These are phyloP conservation scores for Amphipyra tragopoginis DNA, from an alignment of 2,888 invertebrate species.

Conservation along the genomic window DNA sequence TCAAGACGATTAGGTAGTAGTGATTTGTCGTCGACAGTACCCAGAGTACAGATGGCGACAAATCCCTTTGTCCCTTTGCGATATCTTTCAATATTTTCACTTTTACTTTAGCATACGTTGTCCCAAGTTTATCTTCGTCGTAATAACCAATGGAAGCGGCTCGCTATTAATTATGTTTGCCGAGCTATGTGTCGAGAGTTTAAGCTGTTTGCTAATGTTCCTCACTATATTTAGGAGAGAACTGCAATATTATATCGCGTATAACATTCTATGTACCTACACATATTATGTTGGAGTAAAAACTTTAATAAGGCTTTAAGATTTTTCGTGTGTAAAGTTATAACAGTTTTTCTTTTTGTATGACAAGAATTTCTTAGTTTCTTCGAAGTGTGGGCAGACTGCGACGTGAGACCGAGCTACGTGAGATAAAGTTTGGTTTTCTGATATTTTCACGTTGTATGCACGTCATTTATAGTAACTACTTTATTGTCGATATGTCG, in stretches of 20 bases:
- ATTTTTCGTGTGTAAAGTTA: conserved; percentile 29
- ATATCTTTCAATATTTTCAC: conserved; percentile 45
- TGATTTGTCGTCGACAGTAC: conserved; percentile 76
- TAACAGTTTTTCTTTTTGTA: conserved; percentile 16
- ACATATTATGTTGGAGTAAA: conserved; percentile 39
- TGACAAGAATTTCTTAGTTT: conserved; percentile 33
- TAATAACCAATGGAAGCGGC: conserved; percentile 34
- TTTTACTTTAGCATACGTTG: conserved; percentile 20
- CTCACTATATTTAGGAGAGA: conserved; percentile 39
- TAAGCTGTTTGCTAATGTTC: conserved; percentile 57
- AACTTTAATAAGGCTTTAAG: conserved; percentile 35
- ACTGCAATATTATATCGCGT: conserved; percentile 42
- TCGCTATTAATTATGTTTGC: conserved; percentile 58
- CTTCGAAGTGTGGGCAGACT: conserved; percentile 11
- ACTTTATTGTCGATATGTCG: conserved; percentile 12
- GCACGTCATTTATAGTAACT: conserved; percentile 35
- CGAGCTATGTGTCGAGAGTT: conserved; percentile 48
- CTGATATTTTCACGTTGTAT: conserved; percentile 27
- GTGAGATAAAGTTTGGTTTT: conserved; percentile 12
- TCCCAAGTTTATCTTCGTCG: conserved; percentile 33
- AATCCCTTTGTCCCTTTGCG: conserved; percentile 53
- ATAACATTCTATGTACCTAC: conserved; percentile 39
- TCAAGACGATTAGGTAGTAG: conserved; percentile 83
- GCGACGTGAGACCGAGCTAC: conserved; percentile 14
- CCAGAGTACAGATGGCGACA: conserved; percentile 33